These are phyloP conservation scores for Xyrichtys novacula DNA, from an alignment of 2,797 vertebrate genomes.

Conservation along the genomic window DNA sequence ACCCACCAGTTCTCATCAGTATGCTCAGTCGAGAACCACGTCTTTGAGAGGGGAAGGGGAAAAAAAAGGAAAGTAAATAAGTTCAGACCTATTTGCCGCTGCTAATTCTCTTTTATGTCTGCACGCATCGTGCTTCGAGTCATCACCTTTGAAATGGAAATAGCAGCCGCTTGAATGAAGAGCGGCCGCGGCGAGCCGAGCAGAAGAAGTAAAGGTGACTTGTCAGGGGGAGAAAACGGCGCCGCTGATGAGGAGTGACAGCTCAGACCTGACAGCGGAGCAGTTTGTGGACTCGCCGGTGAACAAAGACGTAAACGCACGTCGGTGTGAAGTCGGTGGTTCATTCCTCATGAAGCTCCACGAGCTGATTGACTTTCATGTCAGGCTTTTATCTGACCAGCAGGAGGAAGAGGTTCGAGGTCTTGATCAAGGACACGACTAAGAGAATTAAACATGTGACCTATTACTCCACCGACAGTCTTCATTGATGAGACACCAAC, in stretches of 20 bases:
- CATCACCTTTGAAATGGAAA: constrained; percentile 71
- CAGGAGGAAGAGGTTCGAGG: background rate
- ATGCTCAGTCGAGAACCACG: background rate
- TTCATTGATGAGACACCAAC: background rate
- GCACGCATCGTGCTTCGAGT: constrained; percentile 21
- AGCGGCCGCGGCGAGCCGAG: constrained; percentile 24
- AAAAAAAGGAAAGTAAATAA: background rate
- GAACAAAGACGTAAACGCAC: constrained; percentile 19
- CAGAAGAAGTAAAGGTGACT: constrained; percentile 61
- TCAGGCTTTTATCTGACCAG: constrained; percentile 4
- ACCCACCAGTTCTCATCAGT: constrained; percentile 28
- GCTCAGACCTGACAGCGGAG: constrained; percentile 53
- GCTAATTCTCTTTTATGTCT: constrained; percentile 43
- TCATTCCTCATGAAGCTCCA: constrained; percentile 1
- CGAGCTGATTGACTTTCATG: constrained; percentile 14
- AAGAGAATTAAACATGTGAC: constrained; percentile 4
- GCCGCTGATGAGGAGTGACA: constrained; percentile 57
- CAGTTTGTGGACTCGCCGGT: constrained; percentile 27
- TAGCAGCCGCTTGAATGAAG: constrained; percentile 29
- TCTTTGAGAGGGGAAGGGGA: constrained; percentile 11
- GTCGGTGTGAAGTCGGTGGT: constrained; percentile 31
- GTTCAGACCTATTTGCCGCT: constrained; percentile 34
- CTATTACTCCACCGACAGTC: background rate
- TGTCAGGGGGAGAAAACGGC: constrained; percentile 35
- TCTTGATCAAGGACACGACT: background rate